Evolutionary conservation across 2,797 vertebrate species (phyloP).

Genomic region (Botia kubotai): DNA sequence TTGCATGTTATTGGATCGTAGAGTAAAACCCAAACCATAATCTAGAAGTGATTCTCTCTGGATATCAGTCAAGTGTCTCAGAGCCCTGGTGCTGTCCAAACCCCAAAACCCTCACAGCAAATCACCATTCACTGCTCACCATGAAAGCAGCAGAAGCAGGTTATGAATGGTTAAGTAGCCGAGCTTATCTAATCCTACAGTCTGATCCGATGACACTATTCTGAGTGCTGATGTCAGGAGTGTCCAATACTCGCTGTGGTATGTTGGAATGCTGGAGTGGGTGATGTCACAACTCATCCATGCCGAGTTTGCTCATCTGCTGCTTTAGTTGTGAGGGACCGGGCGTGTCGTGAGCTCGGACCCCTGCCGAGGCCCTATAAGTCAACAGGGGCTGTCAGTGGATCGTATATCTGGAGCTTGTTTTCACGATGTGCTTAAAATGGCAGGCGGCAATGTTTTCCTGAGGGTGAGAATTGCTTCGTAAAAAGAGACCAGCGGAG

Average conservation of each 20-base stretch:
- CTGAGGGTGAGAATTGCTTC: constrained; percentile 1
- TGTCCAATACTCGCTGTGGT: constrained; percentile 68
- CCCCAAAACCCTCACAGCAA: constrained; percentile 50
- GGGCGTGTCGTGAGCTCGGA: constrained; percentile 68
- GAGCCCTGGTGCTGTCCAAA: constrained; percentile 2
- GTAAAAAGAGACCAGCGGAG: constrained; percentile 1
- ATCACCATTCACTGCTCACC: constrained; percentile 13
- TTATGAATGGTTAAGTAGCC: constrained; percentile 37
- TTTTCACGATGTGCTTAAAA: constrained; percentile 39
- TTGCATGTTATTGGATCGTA: background rate
- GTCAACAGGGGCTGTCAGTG: constrained; percentile 58
- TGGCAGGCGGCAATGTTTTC: constrained; percentile 10
- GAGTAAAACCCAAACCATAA: background rate
- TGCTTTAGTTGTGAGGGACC: constrained; percentile 61
- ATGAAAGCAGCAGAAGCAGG: constrained; percentile 11
- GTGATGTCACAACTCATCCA: constrained; percentile 77
- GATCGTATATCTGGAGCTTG: constrained; percentile 41
- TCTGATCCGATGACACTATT: constrained; percentile 73
- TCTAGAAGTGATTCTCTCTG: constrained; percentile 31
- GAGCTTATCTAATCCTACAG: constrained; percentile 33
- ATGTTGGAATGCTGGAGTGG: constrained; percentile 72
- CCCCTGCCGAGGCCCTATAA: constrained; percentile 63
- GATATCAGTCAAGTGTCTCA: constrained; percentile 14
- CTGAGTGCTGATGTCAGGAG: constrained; percentile 79
- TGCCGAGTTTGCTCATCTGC: constrained; percentile 70